A percentile compares a stretch with the other conserved stretches of the same genome.
Evolutionary conservation across 2,797 vertebrate species (phyloP).

Genomic region (Trichosurus vulpecula): DNA sequence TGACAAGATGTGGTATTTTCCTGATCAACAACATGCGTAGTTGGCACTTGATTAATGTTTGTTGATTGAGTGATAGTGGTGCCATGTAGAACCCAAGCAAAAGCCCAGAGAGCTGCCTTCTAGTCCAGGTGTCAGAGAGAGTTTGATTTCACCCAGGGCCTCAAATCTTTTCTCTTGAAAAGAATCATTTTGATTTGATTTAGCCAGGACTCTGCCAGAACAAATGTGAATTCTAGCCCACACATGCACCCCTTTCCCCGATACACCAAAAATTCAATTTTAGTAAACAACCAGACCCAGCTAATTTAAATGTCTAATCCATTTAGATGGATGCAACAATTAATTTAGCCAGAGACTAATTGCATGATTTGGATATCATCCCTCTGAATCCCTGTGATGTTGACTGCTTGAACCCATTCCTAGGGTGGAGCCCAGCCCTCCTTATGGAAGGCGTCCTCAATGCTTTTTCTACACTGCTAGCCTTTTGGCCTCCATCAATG

Average conservation of each 20-base stretch:
- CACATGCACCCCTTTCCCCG: constrained; percentile 64
- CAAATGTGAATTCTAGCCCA: constrained; percentile 54
- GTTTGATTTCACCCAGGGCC: not conserved
- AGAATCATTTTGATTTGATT: constrained; percentile 30
- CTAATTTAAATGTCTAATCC: constrained; percentile 74
- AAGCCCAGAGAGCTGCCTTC: not conserved
- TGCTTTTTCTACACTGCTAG: not conserved
- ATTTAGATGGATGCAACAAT: constrained; percentile 60
- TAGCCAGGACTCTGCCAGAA: constrained; percentile 23
- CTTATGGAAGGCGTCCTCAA: constrained; percentile 26
- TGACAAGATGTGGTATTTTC: not conserved
- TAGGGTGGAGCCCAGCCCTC: not conserved
- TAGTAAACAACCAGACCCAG: constrained; percentile 68
- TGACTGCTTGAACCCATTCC: constrained; percentile 51
- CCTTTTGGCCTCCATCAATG: not conserved
- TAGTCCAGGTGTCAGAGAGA: not conserved
- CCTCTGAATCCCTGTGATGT: constrained; percentile 34
- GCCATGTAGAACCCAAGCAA: constrained; percentile 16
- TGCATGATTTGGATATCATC: constrained; percentile 52
- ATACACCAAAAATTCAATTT: constrained; percentile 73
- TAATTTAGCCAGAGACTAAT: constrained; percentile 64
- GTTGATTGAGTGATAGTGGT: not conserved
- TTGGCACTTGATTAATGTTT: not conserved
- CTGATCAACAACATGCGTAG: not conserved
- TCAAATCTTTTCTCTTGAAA: constrained; percentile 23